Conservation (phyloP, 2,113 vertebrate genomes). For the Emydura subglobosa region DNA sequence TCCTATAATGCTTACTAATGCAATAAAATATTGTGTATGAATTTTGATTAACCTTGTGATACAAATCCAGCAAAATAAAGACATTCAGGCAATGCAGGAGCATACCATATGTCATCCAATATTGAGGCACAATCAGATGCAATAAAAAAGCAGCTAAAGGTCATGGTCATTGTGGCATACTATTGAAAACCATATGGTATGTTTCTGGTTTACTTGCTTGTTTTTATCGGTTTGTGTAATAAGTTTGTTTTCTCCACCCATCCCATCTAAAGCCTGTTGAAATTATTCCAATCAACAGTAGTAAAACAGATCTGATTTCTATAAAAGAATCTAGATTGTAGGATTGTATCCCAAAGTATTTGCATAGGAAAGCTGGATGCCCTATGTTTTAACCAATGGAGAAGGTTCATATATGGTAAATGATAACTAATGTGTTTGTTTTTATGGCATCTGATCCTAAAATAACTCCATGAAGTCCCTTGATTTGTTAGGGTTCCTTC, state of each 20-base stretch:
- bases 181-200: background rate
- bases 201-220: background rate
- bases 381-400: background rate
- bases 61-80: background rate
- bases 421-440: background rate
- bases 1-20: background rate
- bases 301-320: background rate
- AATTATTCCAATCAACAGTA: background rate
- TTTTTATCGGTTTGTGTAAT: constrained; percentile 8
- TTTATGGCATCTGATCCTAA: background rate
- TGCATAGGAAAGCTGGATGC: constrained; percentile 26
- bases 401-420: background rate
- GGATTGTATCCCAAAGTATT: background rate
- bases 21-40: background rate
- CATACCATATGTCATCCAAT: background rate
- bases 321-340: background rate
- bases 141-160: background rate
- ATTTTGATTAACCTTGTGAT: background rate
- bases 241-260: background rate
- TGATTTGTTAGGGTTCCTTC: background rate
- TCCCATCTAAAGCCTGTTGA: background rate
- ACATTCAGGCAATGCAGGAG: background rate
- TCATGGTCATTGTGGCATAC: background rate
- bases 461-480: background rate
- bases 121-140: background rate